phyloP scores from a whole-genome alignment of 2,888 invertebrate genomes.

The Leucophora obtusa region DNA sequence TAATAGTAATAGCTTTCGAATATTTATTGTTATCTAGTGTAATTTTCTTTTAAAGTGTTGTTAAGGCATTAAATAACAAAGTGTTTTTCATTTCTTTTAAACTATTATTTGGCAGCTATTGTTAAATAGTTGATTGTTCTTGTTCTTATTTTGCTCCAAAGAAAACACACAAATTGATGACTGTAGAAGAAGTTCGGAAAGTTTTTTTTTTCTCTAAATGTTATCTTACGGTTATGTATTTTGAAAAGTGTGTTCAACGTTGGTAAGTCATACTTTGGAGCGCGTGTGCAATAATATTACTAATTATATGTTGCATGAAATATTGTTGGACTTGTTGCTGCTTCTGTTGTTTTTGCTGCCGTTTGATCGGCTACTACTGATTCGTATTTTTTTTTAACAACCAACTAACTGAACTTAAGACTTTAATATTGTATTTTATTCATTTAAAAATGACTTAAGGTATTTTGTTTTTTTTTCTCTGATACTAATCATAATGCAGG shows the following conservation, averaged over 20 bases:
- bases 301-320: constrained; percentile 48
- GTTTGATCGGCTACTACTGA: neutral
- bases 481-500: neutral
- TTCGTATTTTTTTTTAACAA: neutral
- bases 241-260: neutral
- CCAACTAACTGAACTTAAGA: neutral
- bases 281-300: constrained; percentile 18
- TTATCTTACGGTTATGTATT: too few relatives aligned
- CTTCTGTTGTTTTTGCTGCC: constrained; percentile 1
- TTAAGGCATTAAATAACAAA: too few relatives aligned
- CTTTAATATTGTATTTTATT: neutral
- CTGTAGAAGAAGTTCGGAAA: too few relatives aligned
- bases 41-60: too few relatives aligned
- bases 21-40: too few relatives aligned
- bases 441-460: constrained; percentile 2
- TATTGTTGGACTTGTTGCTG: constrained; percentile 23
- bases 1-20: too few relatives aligned
- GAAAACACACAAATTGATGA: too few relatives aligned
- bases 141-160: too few relatives aligned
- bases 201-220: too few relatives aligned
- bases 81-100: too few relatives aligned
- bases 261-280: neutral
- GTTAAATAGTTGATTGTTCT: too few relatives aligned
- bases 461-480: neutral
- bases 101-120: too few relatives aligned